Conservation (phyloP, 2,113 vertebrate genomes). For the Panthera tigris region DNA sequence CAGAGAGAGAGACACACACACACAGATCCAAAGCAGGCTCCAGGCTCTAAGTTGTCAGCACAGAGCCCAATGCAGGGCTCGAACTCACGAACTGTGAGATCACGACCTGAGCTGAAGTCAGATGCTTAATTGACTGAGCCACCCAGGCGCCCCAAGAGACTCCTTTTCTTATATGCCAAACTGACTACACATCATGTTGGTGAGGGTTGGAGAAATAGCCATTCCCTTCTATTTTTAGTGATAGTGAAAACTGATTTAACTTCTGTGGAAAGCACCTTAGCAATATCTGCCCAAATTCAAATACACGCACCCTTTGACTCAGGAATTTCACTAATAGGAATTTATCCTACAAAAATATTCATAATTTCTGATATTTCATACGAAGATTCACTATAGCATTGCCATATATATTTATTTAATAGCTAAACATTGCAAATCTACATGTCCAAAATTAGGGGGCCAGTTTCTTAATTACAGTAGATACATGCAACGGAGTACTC, state of each 20-base stretch:
- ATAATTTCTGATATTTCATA: constrained; percentile 3
- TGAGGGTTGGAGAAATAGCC: not conserved
- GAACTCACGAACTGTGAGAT: too few species aligned
- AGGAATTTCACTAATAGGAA: not conserved
- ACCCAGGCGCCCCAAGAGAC: not conserved
- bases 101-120: too few species aligned
- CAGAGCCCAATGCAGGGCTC: too few species aligned
- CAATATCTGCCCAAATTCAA: not conserved
- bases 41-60: too few species aligned
- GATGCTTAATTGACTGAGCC: too few species aligned
- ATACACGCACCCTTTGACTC: not conserved
- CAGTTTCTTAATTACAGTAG: not conserved
- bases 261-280: not conserved
- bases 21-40: too few species aligned
- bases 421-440: not conserved
- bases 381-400: not conserved
- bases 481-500: not conserved
- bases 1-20: too few species aligned
- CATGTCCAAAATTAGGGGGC: not conserved
- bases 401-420: not conserved
- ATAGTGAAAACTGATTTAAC: not conserved
- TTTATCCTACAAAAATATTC: not conserved
- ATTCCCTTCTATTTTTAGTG: not conserved
- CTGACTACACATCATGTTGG: not conserved
- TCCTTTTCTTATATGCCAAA: not conserved